Conservation (phyloP, 2,888 invertebrate species). For the Lordiphosa andalusiaca region DNA sequence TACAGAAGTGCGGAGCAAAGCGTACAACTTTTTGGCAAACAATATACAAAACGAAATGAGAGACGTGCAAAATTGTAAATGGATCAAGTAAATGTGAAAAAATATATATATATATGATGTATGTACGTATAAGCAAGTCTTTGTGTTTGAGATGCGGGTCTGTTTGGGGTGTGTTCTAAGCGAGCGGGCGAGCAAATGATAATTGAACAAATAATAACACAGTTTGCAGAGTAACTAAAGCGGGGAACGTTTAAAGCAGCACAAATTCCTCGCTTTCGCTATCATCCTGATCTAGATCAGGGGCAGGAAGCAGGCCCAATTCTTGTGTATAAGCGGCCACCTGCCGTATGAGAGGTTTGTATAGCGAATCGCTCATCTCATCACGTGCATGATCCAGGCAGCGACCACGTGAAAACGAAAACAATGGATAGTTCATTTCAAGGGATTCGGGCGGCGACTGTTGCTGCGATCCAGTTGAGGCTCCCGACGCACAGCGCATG, state of each 20-base stretch:
- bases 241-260: slow-evolving; percentile 81
- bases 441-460: slow-evolving; percentile 49
- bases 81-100: slow-evolving; percentile 39
- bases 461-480: slow-evolving; percentile 33
- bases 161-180: slow-evolving; percentile 36
- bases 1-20: slow-evolving; percentile 26
- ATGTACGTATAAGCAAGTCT: slow-evolving; percentile 62
- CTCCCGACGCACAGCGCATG: slow-evolving; percentile 77
- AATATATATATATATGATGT: slow-evolving; percentile 33
- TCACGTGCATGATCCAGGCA: slow-evolving; percentile 81
- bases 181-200: slow-evolving; percentile 50
- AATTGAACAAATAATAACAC: slow-evolving; percentile 46
- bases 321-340: slow-evolving; percentile 82
- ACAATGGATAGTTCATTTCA: slow-evolving; percentile 88
- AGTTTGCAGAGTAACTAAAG: slow-evolving; percentile 35
- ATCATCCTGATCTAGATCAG: slow-evolving; percentile 82
- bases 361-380: slow-evolving; percentile 79
- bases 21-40: slow-evolving; percentile 33
- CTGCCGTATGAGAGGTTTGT: slow-evolving; percentile 82
- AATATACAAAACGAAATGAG: neutral
- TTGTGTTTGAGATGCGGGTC: slow-evolving; percentile 70
- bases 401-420: slow-evolving; percentile 88
- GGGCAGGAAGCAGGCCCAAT: slow-evolving; percentile 75
- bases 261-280: slow-evolving; percentile 88
- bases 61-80: slow-evolving; percentile 28